A percentile compares a stretch with the other conserved stretches of the same genome.
These are phyloP conservation scores for Lypha dubia DNA, from an alignment of 2,888 invertebrate species.

Conservation along the genomic window DNA sequence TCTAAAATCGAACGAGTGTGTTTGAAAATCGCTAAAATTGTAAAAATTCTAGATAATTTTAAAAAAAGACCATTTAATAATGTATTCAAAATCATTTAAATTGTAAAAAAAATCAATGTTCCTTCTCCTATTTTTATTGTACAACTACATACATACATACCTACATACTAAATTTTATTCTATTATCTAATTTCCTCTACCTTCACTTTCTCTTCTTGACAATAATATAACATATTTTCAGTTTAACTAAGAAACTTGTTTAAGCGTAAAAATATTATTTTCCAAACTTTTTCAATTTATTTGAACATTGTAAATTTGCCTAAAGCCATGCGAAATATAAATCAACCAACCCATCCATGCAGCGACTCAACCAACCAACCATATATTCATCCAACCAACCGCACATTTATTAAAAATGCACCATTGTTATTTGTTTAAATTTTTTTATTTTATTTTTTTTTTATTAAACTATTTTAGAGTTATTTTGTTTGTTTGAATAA, in stretches of 20 bases:
- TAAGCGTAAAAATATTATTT: slow-evolving; percentile 62
- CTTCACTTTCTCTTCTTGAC: background rate
- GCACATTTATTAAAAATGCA: slow-evolving; percentile 16
- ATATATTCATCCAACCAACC: slow-evolving; percentile 12
- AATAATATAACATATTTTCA: slow-evolving; percentile 12
- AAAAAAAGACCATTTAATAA: too few relatives aligned
- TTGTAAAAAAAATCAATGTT: too few relatives aligned
- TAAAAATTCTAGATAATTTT: too few relatives aligned
- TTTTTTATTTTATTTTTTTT: slow-evolving; percentile 13
- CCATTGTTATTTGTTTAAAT: slow-evolving; percentile 33
- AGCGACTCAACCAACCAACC: background rate
- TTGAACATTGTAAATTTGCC: slow-evolving; percentile 51
- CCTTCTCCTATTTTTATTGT: too few relatives aligned
- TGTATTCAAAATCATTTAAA: too few relatives aligned
- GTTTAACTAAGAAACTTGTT: slow-evolving; percentile 57
- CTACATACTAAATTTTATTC: too few relatives aligned
- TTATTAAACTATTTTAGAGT: slow-evolving; percentile 33
- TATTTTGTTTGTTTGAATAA: slow-evolving; percentile 52
- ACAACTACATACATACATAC: too few relatives aligned
- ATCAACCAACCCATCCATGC: slow-evolving; percentile 19
- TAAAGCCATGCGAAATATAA: slow-evolving; percentile 40
- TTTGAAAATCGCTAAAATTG: too few relatives aligned
- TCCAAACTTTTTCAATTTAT: slow-evolving; percentile 70
- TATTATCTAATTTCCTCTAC: slow-evolving; percentile 13
- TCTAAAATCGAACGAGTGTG: too few relatives aligned